Conservation (phyloP, 2,113 vertebrate genomes). For the Bombycilla garrulus region DNA sequence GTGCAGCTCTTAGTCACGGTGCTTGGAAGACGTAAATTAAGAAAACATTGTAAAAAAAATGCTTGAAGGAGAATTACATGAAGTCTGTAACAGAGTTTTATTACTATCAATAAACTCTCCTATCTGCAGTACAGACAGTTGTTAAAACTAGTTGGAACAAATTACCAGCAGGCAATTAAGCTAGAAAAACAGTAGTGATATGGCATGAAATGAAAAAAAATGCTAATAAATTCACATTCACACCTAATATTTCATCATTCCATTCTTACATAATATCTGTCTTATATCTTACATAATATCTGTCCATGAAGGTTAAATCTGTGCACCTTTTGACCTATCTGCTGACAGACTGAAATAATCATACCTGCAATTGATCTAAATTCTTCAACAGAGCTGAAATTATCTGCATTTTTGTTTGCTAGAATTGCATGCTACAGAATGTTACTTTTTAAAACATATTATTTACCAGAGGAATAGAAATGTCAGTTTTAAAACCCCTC, state of each 20-base stretch:
- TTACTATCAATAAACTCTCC: not conserved
- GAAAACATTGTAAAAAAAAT: not conserved
- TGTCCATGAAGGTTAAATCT: not conserved
- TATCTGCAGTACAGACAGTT: not conserved
- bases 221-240: not conserved
- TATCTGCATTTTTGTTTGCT: not conserved
- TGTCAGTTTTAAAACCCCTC: not conserved
- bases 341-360: not conserved
- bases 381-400: not conserved
- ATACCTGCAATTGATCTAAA: not conserved
- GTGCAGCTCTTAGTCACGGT: not conserved
- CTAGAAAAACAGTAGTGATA: not conserved
- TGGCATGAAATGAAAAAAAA: not conserved
- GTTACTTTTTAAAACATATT: not conserved
- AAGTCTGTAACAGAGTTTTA: not conserved
- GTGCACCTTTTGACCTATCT: not conserved
- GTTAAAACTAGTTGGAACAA: not conserved
- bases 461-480: not conserved
- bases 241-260: not conserved
- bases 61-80: not conserved
- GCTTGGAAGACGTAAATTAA: not conserved
- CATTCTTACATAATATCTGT: not conserved
- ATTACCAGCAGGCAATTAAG: not conserved
- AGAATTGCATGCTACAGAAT: not conserved
- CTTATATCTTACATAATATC: not conserved